Evolutionary conservation across 2,797 vertebrate species (phyloP).

Genomic region (Argentina silus): DNA sequence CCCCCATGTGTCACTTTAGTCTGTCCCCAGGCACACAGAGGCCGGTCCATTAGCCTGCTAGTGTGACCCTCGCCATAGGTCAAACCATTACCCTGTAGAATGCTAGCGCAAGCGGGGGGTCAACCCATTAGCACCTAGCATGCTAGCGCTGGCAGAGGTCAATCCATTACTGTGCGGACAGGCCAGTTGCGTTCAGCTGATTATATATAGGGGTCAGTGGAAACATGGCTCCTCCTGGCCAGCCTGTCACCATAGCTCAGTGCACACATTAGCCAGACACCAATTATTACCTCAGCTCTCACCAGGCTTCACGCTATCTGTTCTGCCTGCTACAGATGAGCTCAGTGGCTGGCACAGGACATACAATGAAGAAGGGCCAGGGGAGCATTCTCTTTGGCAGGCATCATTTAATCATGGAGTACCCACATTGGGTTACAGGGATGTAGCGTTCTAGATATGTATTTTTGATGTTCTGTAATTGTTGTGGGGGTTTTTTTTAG

Average conservation of each 20-base stretch:
- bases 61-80: not conserved
- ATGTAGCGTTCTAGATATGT: too few relatives aligned
- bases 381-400: too few relatives aligned
- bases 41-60: slow-evolving; percentile 16
- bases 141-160: not conserved
- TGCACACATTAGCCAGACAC: not conserved
- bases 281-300: not conserved
- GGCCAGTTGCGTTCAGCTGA: not conserved
- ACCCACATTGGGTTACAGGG: too few relatives aligned
- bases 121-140: slow-evolving; percentile 13
- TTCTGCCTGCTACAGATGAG: too few relatives aligned
- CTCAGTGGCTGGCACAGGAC: too few relatives aligned
- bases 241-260: not conserved
- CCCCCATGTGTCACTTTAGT: slow-evolving; percentile 27
- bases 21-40: not conserved
- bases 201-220: slow-evolving; percentile 1
- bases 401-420: too few relatives aligned
- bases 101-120: not conserved
- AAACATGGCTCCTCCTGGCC: not conserved
- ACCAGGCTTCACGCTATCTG: too few relatives aligned
- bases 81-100: not conserved
- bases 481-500: too few relatives aligned
- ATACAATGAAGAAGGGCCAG: too few relatives aligned
- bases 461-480: too few relatives aligned
- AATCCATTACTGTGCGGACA: not conserved